A percentile compares a stretch with the other conserved stretches of the same genome.
Evolutionary conservation across 1,140 invertebrate genomes (phyloP).

Genomic region (Pseudachorutes palmiensis): DNA sequence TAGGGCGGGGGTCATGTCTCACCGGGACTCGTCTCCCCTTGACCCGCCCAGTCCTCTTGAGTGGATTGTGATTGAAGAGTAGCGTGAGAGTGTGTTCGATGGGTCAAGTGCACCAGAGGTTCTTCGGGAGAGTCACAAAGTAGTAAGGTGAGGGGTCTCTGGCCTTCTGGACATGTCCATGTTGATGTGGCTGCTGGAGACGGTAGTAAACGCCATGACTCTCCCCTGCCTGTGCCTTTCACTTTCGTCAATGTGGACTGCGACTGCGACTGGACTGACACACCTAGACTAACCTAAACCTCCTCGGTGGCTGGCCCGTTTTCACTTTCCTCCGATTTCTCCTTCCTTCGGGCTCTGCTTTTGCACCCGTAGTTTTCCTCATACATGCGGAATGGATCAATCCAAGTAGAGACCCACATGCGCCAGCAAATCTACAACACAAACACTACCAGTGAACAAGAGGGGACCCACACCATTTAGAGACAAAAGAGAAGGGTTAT

Average conservation of each 20-base stretch:
- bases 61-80: not conserved
- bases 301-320: not conserved
- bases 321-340: not conserved
- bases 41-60: not conserved
- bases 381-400: slow-evolving; percentile 10
- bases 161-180: not conserved
- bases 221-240: slow-evolving; percentile 33
- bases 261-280: slow-evolving; percentile 32
- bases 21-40: not conserved
- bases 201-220: slow-evolving; percentile 37
- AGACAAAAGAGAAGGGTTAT: too few species aligned
- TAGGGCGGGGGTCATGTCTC: not conserved
- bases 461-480: too few species aligned
- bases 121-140: not conserved
- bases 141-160: not conserved
- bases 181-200: not conserved
- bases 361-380: not conserved
- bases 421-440: too few species aligned
- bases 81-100: not conserved
- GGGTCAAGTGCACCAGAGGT: not conserved
- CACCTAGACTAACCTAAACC: slow-evolving; percentile 23
- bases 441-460: too few species aligned
- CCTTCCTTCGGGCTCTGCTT: not conserved
- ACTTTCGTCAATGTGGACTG: slow-evolving; percentile 39
- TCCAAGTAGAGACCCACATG: not conserved